These are phyloP conservation scores for Andrena bicolor DNA, from an alignment of 2,888 invertebrate species.

Conservation along the genomic window DNA sequence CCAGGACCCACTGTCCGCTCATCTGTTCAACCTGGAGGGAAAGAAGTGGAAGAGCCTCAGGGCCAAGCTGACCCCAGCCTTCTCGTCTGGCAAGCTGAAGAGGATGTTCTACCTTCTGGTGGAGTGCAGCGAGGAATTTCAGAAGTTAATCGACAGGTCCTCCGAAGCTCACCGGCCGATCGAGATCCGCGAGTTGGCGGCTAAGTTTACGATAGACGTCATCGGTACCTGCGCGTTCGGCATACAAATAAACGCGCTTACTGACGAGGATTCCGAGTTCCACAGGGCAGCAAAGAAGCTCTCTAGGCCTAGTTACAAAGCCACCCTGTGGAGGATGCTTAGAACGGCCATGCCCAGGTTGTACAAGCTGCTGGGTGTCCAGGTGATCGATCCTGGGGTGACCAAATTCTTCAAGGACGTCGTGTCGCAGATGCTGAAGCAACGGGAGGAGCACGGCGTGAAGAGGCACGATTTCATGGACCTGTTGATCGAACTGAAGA, in stretches of 20 bases:
- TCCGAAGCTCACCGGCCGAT: slow-evolving; percentile 55
- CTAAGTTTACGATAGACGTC: slow-evolving; percentile 86
- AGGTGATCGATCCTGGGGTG: slow-evolving; percentile 79
- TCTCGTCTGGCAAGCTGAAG: slow-evolving; percentile 86
- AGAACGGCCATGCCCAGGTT: slow-evolving; percentile 78
- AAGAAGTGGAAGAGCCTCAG: slow-evolving; percentile 85
- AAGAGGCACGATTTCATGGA: slow-evolving; percentile 84
- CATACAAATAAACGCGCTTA: slow-evolving; percentile 84
- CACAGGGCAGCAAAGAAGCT: slow-evolving; percentile 81
- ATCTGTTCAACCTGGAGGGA: slow-evolving; percentile 84
- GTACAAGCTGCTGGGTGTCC: slow-evolving; percentile 75
- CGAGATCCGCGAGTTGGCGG: slow-evolving; percentile 84
- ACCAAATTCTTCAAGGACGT: slow-evolving; percentile 81
- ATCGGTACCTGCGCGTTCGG: slow-evolving; percentile 86
- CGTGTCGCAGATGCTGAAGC: slow-evolving; percentile 81
- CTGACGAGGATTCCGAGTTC: slow-evolving; percentile 83
- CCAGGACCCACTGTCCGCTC: slow-evolving; percentile 81
- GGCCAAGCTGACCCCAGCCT: slow-evolving; percentile 85
- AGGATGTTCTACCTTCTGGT: slow-evolving; percentile 84
- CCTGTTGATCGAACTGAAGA: slow-evolving; percentile 82
- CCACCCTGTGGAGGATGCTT: slow-evolving; percentile 82
- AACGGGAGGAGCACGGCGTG: slow-evolving; percentile 76
- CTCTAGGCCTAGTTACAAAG: slow-evolving; percentile 81
- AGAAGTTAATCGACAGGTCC: slow-evolving; percentile 73
- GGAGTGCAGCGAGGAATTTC: slow-evolving; percentile 82